A percentile compares a stretch with the other conserved stretches of the same genome.
These are phyloP conservation scores for Chiridota heheva DNA, from an alignment of 35 echinoderm and acorn worm species.

Conservation along the genomic window DNA sequence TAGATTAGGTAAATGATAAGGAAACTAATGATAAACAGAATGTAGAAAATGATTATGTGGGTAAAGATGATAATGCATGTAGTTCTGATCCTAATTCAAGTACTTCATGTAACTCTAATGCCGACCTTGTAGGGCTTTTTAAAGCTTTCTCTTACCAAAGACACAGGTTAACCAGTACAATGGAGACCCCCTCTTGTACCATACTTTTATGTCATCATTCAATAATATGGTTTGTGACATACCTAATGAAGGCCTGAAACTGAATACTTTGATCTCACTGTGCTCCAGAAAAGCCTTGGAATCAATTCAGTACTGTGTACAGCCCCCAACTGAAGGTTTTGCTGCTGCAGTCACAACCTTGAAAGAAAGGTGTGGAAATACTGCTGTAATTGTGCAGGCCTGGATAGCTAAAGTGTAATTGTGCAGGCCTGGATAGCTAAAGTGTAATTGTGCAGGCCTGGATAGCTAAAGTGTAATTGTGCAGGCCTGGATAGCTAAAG, in stretches of 20 bases:
- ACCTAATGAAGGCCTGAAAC: conserved; percentile 30
- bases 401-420: conserved; percentile 35
- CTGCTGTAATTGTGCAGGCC: conserved; percentile 25
- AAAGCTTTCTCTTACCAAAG: not conserved
- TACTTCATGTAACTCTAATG: too few relatives aligned
- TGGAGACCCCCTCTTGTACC: conserved; percentile 18
- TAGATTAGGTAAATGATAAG: too few relatives aligned
- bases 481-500: conserved; percentile 33
- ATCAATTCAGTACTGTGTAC: conserved; percentile 32
- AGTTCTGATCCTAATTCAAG: too few relatives aligned
- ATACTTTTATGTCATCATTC: conserved; percentile 18
- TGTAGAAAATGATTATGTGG: not conserved
- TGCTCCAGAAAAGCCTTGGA: conserved; percentile 22
- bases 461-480: conserved; percentile 32
- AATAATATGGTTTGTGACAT: conserved; percentile 13
- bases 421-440: conserved; percentile 35
- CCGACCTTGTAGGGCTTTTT: too few relatives aligned
- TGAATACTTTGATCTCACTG: conserved; percentile 15
- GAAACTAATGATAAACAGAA: too few relatives aligned
- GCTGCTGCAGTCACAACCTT: conserved; percentile 4
- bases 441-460: conserved; percentile 43
- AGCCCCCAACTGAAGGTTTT: conserved; percentile 30
- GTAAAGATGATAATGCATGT: too few relatives aligned
- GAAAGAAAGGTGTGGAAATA: conserved; percentile 25
- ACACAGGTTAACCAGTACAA: conserved; percentile 20